Evolutionary conservation across 2,113 vertebrate genomes (phyloP), one percentile per base, ranked within the genome.

Genomic region (Melanerpes aurifrons): DNA sequence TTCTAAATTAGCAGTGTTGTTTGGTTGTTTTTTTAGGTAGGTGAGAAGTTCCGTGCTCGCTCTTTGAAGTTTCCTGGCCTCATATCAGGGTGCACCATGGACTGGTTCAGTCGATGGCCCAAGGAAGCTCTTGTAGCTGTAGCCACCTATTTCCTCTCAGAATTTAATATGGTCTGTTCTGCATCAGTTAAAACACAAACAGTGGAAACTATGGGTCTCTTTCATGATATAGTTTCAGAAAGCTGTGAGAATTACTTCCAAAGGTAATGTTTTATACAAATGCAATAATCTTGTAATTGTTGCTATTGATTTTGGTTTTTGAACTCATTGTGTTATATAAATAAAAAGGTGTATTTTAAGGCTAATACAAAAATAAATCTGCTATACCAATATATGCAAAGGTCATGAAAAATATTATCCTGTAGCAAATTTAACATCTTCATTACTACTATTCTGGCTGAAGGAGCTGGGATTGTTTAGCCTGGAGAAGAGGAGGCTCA

Each of bases 41-140:
- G 98, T 45, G 97, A 98, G 91, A 98, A 98, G 90, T 98, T 98
- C 89, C 98, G 97, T 12, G 97, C 98, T 54, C 97, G 97, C 10
- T 97, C 98, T 57, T 92, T 98, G 95, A 98, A 98, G 58, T 98
- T 98, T 89, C 98, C 98, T 66, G 98, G 98, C 66, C 95, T 98
- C 69, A 98, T 98, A 91, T 98, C 98, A 7, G 98, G 98, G 3
- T 98, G 98, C 80, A 98, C 98, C 13, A 98, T 98, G 97, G 98
- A 98, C 56, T 98, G 98, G 98, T 98, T 98, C 80, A 98, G 96
- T 62, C 96, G 59, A 53, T 98, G 98, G 98, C 98, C 98, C 3
- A 97, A 47, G 79, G 98, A 98, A 92, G 98, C 98, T 29, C 96
- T 98, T 64, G 20, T 98, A 9, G 98, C 98, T 7, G 98, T 98